Percentiles rank a stretch among this genome's conserved stretches.
Conservation (phyloP, 2,888 invertebrate species). For the Resseliella maxima region DNA sequence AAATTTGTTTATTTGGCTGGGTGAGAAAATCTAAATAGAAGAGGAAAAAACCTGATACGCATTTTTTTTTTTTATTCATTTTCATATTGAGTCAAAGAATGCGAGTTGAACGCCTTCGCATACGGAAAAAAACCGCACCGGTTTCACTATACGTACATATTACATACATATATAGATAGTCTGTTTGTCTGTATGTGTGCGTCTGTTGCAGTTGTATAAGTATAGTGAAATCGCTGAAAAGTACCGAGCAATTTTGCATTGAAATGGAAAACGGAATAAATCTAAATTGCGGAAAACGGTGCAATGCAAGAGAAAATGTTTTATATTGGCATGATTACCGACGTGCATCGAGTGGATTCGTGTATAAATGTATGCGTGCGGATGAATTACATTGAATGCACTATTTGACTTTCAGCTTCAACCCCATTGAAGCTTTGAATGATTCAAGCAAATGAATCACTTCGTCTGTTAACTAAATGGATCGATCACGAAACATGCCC, state of each 20-base stretch:
- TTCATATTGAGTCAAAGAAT: neutral
- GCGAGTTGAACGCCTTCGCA: constrained; percentile 13
- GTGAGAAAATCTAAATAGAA: neutral
- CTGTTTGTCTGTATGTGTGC: no score
- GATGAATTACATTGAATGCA: neutral
- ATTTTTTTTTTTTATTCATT: neutral
- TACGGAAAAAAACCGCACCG: neutral
- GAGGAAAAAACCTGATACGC: neutral
- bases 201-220: neutral
- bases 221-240: neutral
- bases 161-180: no score
- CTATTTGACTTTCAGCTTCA: neutral
- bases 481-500: no score
- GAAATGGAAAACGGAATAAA: neutral
- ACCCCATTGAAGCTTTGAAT: neutral
- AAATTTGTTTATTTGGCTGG: neutral
- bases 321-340: neutral
- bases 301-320: neutral
- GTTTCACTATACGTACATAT: no score
- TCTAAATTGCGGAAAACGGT: neutral
- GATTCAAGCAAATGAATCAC: neutral
- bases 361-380: neutral
- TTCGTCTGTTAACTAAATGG: neutral
- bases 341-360: neutral
- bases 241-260: no score